phyloP scores from a whole-genome alignment of 2,113 vertebrate genomes.

The Synodontis membranacea region DNA sequence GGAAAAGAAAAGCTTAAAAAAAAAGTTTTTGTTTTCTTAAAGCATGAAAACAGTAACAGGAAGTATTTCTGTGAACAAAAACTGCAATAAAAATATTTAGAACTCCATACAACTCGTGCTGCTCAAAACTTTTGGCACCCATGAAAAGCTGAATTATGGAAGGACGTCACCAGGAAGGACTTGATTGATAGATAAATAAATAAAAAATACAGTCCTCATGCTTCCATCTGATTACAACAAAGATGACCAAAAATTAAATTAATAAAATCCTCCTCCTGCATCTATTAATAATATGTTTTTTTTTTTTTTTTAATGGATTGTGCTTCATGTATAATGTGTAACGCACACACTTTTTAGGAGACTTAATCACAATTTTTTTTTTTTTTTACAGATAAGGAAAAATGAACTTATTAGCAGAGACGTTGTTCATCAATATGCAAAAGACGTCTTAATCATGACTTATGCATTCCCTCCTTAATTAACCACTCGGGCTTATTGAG shows the following conservation, averaged over 20 bases:
- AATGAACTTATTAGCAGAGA: constrained; percentile 45
- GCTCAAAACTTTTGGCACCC: not conserved
- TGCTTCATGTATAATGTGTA: not conserved
- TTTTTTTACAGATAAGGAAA: not conserved
- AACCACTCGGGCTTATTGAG: constrained; percentile 64
- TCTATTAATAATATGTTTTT: not conserved
- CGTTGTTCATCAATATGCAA: constrained; percentile 67
- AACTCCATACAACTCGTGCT: not conserved
- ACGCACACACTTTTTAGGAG: not conserved
- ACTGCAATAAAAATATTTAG: too few relatives aligned
- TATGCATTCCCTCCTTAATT: constrained; percentile 69
- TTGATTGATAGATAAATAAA: too few relatives aligned
- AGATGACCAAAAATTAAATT: not conserved
- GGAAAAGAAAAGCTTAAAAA: too few relatives aligned
- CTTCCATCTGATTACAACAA: not conserved
- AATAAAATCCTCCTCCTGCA: not conserved
- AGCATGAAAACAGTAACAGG: too few relatives aligned
- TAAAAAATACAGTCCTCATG: too few relatives aligned
- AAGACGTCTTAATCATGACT: constrained; percentile 67
- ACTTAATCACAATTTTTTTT: not conserved
- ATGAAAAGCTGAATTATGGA: not conserved
- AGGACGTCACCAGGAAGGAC: not conserved
- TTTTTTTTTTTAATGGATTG: too few relatives aligned
- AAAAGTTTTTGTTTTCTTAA: too few relatives aligned
- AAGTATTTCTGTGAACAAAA: too few relatives aligned